phyloP scores from a whole-genome alignment of 92 coral and sea anemone species.

The Metridium senile region DNA sequence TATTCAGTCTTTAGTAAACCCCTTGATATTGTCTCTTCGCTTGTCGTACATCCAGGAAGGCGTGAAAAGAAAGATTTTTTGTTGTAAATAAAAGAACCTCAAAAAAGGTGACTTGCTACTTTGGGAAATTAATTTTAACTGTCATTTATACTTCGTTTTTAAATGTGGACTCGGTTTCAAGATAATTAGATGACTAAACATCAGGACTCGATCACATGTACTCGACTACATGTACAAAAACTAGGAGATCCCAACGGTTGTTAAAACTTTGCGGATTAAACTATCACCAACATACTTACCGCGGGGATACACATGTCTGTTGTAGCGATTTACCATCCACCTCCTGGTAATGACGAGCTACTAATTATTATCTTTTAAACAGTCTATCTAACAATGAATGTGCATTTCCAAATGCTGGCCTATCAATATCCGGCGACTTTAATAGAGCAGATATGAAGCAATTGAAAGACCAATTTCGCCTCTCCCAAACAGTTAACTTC shows the following conservation, averaged over 20 bases:
- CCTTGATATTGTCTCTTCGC: not conserved
- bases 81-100: not conserved
- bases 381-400: conserved; percentile 18
- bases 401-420: conserved; percentile 15
- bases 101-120: too few relatives aligned
- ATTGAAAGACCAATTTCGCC: conserved; percentile 18
- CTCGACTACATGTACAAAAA: too few relatives aligned
- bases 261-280: conserved; percentile 34
- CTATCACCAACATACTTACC: conserved; percentile 30
- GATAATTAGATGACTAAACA: too few relatives aligned
- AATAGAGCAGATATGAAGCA: conserved; percentile 17
- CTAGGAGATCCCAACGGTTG: conserved; percentile 8
- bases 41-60: conserved; percentile 1
- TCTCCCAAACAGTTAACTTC: conserved; percentile 14
- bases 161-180: too few relatives aligned
- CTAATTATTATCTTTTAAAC: conserved; percentile 18
- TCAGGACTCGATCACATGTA: too few relatives aligned
- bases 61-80: not conserved
- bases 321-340: conserved; percentile 34
- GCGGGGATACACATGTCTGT: conserved; percentile 16
- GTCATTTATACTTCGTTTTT: too few relatives aligned
- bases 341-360: conserved; percentile 8
- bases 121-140: too few relatives aligned
- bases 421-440: conserved; percentile 31
- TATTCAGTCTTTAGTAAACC: not conserved